Base-by-base conservation (phyloP, 2,113 vertebrate species). In the Noturus placidus region DNA sequence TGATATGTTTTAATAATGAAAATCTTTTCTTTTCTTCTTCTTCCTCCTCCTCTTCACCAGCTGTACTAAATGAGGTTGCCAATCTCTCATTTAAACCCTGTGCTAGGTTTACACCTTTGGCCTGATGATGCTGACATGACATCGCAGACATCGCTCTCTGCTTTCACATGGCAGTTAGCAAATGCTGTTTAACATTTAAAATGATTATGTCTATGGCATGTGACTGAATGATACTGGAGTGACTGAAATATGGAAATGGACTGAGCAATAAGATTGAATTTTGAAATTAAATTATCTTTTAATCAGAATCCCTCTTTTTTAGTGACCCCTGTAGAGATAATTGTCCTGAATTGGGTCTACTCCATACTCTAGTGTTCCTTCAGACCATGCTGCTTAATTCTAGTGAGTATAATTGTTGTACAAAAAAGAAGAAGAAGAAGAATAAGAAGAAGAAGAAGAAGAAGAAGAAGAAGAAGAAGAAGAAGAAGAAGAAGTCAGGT, bases 311-410 rank as follows among this genome's bases (percentile, higher is more conserved):
- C 14, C 50, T 79, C 76, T 80, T 63, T 81, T 86, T 63, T 70
- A 79, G 86, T 85, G 25, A 80, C 69, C 54, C 87, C 70, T 56
- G 52, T 22, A 63, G 80, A 87, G 80, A 74, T 83, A 83, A 87
- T 84, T 87, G 79, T 38, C 17, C 57, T 86, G 67, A 74, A 89
- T n/a, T 70, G 61, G 46, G 35, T 83, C 25, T 69, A 59, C 30
- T 69, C 27, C n/a, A 30, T 50, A n/a, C 27, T 56, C 33, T 17
- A 61, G 35, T 67, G 57, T 85, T 81, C 1, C 65, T 25, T 33
- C 79, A 20, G 6, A 8, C 3, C 42, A 7, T 79, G 63, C 59
- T 6, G 56, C 4, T 67, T 56, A 15, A 86, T 35, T 76, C 46
- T 14, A 22, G 0, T 20, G 67, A 33, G 70, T 1, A 19, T 33